Evolutionary conservation across 1,140 invertebrate species (phyloP).

Genomic region (Latrodectus geometricus): DNA sequence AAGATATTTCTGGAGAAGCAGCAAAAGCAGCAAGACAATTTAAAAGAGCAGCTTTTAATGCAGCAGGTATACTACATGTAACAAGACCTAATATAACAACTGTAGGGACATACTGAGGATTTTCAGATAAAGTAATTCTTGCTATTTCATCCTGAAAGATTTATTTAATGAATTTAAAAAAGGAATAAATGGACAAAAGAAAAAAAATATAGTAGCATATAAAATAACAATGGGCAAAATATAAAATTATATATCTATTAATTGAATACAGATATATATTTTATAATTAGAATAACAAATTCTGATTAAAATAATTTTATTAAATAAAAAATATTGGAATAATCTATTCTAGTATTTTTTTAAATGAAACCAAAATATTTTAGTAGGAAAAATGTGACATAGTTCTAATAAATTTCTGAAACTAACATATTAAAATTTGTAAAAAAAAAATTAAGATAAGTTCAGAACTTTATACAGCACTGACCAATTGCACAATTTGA

Average conservation of each 20-base stretch:
- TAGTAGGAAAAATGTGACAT: too few relatives aligned
- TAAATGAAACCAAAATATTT: too few relatives aligned
- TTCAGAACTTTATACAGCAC: neutral
- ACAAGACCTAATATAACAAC: conserved; percentile 85
- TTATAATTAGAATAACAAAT: neutral
- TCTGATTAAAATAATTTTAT: neutral
- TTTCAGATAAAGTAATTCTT: conserved; percentile 83
- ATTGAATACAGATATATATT: too few relatives aligned
- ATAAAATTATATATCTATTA: too few relatives aligned
- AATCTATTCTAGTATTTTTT: too few relatives aligned
- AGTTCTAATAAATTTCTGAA: too few relatives aligned
- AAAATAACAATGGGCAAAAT: too few relatives aligned
- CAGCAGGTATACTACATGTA: conserved; percentile 85
- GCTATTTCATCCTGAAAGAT: conserved; percentile 79
- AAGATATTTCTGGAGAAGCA: conserved; percentile 78
- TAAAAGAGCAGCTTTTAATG: conserved; percentile 86
- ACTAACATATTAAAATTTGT: conserved; percentile 10
- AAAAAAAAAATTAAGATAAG: conserved; percentile 43
- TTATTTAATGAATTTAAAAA: conserved; percentile 64
- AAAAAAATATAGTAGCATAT: conserved; percentile 1
- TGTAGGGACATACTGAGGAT: conserved; percentile 85
- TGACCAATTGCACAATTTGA: conserved; percentile 76
- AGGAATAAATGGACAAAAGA: conserved; percentile 16
- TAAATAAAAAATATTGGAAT: neutral
- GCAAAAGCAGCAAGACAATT: conserved; percentile 81